Percentiles rank a stretch among this genome's conserved stretches.
Conservation (phyloP, 2,888 invertebrate species). For the Automeris io region DNA sequence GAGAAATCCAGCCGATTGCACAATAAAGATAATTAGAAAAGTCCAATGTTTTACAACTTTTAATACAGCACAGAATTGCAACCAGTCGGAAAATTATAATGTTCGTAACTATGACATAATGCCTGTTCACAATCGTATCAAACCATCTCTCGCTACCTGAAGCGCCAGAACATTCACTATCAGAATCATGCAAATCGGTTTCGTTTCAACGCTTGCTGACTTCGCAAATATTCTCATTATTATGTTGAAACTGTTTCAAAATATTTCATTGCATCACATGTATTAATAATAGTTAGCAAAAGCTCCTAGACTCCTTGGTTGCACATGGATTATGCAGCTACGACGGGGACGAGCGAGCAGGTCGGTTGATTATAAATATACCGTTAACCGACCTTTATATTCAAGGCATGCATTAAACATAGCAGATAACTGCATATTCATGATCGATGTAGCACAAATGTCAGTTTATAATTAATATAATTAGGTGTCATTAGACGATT, state of each 20-base stretch:
- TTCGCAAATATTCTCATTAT: slow-evolving; percentile 22
- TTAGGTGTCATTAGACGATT: not conserved
- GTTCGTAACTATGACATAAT: slow-evolving; percentile 53
- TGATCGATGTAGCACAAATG: slow-evolving; percentile 10
- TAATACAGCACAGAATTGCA: slow-evolving; percentile 39
- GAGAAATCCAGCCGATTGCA: not conserved
- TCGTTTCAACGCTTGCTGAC: slow-evolving; percentile 36
- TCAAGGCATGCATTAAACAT: slow-evolving; percentile 26
- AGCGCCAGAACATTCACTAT: slow-evolving; percentile 40
- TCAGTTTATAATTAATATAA: slow-evolving; percentile 1
- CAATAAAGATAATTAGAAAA: not conserved
- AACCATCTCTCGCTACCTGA: slow-evolving; percentile 41
- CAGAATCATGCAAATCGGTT: slow-evolving; percentile 36
- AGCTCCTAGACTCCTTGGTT: not conserved
- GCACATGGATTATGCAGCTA: slow-evolving; percentile 17
- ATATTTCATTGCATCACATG: slow-evolving; percentile 25
- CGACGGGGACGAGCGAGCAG: slow-evolving; percentile 31
- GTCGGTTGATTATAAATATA: slow-evolving; percentile 36
- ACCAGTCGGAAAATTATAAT: slow-evolving; percentile 54
- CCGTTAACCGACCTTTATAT: slow-evolving; percentile 52
- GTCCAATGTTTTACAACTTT: not conserved
- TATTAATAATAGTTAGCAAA: slow-evolving; percentile 11
- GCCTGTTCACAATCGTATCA: slow-evolving; percentile 37
- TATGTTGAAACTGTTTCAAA: slow-evolving; percentile 23
- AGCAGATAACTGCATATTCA: slow-evolving; percentile 18